A percentile compares a stretch with the other conserved stretches of the same genome.
Evolutionary conservation across 2,797 vertebrate genomes (phyloP).

Genomic region (Manis pentadactyla): DNA sequence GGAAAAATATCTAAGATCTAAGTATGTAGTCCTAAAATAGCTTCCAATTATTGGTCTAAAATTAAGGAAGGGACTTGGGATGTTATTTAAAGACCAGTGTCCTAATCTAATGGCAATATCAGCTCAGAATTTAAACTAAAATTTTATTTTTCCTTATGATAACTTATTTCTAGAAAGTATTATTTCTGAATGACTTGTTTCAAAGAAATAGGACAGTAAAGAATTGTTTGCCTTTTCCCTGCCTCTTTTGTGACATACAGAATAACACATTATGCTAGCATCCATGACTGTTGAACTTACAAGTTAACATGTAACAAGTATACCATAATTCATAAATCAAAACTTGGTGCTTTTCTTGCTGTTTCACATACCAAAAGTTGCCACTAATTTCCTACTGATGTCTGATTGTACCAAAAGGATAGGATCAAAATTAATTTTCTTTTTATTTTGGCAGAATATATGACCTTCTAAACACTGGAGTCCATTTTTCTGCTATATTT

Average conservation of each 20-base stretch:
- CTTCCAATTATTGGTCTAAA: background rate
- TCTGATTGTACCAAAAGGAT: background rate
- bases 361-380: background rate
- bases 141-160: background rate
- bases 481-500: background rate
- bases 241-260: background rate
- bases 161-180: background rate
- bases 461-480: background rate
- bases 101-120: background rate
- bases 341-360: background rate
- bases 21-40: background rate
- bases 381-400: background rate
- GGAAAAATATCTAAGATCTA: background rate
- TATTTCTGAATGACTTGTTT: background rate
- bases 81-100: background rate
- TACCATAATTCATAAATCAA: background rate
- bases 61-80: background rate
- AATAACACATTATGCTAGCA: background rate
- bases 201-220: background rate
- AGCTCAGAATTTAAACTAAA: slow-evolving; percentile 32
- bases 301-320: background rate
- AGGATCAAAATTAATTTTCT: slow-evolving; percentile 15
- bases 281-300: background rate
- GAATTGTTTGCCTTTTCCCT: background rate
- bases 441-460: background rate